Evolutionary conservation across 2,113 vertebrate species (phyloP).

Genomic region (Aramus guarauna): DNA sequence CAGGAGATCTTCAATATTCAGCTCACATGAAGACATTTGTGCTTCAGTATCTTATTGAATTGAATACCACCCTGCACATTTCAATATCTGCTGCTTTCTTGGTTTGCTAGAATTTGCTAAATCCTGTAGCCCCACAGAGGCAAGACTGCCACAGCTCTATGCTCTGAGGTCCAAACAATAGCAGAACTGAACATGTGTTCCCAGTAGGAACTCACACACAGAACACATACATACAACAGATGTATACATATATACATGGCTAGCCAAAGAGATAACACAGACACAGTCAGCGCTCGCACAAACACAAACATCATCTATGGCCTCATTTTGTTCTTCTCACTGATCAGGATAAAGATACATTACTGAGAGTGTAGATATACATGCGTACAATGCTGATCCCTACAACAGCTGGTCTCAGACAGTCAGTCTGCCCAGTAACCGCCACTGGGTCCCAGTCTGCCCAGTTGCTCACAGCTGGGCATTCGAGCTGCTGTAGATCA

Average conservation of each 20-base stretch:
- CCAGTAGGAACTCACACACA: not conserved
- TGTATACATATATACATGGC: not conserved
- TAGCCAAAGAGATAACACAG: not conserved
- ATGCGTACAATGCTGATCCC: rapidly evolving
- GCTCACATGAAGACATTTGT: not conserved
- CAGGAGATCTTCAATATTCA: not conserved
- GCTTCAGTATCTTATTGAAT: not conserved
- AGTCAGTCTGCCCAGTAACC: no score
- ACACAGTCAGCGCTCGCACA: not conserved
- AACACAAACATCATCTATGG: not conserved
- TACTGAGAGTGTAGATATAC: no score
- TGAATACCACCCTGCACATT: not conserved
- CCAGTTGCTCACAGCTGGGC: not conserved
- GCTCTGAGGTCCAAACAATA: not conserved
- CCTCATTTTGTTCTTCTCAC: not conserved
- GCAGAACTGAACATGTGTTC: not conserved
- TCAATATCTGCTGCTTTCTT: not conserved
- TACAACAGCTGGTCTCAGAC: not conserved
- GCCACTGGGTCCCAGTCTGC: not conserved
- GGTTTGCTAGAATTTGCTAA: not conserved
- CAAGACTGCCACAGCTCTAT: not conserved
- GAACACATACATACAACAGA: not conserved
- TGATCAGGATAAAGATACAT: not conserved
- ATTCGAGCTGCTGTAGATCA: not conserved
- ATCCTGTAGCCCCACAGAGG: not conserved